Evolutionary conservation across 2,797 vertebrate genomes (phyloP).

Genomic region (Poeciliopsis gracilis): DNA sequence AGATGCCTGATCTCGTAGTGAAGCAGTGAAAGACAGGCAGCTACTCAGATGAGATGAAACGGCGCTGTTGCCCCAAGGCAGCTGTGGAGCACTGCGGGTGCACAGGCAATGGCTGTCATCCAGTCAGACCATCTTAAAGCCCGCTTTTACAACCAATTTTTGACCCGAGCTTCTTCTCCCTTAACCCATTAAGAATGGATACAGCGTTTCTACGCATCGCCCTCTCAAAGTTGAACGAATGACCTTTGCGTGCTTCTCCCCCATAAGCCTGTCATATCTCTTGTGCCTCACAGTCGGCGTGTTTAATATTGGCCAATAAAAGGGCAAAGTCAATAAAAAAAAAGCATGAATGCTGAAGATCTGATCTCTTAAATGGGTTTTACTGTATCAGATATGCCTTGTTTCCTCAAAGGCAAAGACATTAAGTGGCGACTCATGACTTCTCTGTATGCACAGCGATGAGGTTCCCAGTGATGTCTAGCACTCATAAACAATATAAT

Average conservation of each 20-base stretch:
- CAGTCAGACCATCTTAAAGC: constrained; percentile 26
- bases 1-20: constrained; percentile 54
- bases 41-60: constrained; percentile 60
- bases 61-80: constrained; percentile 49
- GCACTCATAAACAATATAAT: constrained; percentile 4
- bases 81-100: constrained; percentile 28
- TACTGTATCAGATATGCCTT: neutral
- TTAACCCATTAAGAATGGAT: constrained; percentile 2
- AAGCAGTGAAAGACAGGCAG: constrained; percentile 54
- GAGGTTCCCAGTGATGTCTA: neutral
- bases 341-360: neutral
- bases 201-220: neutral
- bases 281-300: neutral
- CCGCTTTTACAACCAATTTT: constrained; percentile 19
- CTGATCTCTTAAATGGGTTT: neutral
- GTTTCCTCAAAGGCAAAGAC: neutral
- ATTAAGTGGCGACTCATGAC: neutral
- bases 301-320: constrained; percentile 3
- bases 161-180: constrained; percentile 30
- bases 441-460: neutral
- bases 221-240: neutral
- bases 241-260: neutral
- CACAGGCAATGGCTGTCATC: constrained; percentile 41
- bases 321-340: constrained; percentile 2
- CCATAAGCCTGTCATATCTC: neutral